These are phyloP conservation scores for Diglossa cyanea DNA, from an alignment of 2,797 vertebrate genomes.

Conservation along the genomic window DNA sequence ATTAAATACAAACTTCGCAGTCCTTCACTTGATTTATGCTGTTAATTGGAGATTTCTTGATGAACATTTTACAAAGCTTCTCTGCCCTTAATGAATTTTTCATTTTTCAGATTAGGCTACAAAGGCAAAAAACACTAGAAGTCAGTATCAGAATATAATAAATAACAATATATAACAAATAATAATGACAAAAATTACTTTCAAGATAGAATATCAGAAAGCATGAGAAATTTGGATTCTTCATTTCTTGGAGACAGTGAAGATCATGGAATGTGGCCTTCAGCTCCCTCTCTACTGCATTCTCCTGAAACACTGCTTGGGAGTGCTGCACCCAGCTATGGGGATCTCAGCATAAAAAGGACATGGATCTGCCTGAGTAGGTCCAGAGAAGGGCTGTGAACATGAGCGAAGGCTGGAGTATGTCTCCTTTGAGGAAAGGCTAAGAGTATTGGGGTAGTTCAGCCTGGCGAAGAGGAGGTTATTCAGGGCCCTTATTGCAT, in stretches of 20 bases:
- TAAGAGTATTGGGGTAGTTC: neutral
- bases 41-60: neutral
- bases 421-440: neutral
- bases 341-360: neutral
- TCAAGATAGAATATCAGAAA: neutral
- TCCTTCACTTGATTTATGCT: neutral
- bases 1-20: neutral
- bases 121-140: neutral
- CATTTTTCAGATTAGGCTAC: neutral
- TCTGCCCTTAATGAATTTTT: neutral
- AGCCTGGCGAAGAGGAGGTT: neutral
- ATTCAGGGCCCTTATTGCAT: too few species aligned
- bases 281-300: neutral
- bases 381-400: neutral
- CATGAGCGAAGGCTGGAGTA: neutral
- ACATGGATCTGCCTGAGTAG: neutral
- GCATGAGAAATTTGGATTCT: neutral
- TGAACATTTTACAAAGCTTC: neutral
- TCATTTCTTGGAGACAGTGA: neutral
- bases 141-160: neutral
- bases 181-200: neutral
- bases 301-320: fast-evolving
- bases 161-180: neutral
- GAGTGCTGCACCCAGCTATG: neutral
- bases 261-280: neutral